A percentile compares a stretch with the other conserved stretches of the same genome.
Conservation (phyloP, 1,140 invertebrate genomes). For the Bombus confusus region DNA sequence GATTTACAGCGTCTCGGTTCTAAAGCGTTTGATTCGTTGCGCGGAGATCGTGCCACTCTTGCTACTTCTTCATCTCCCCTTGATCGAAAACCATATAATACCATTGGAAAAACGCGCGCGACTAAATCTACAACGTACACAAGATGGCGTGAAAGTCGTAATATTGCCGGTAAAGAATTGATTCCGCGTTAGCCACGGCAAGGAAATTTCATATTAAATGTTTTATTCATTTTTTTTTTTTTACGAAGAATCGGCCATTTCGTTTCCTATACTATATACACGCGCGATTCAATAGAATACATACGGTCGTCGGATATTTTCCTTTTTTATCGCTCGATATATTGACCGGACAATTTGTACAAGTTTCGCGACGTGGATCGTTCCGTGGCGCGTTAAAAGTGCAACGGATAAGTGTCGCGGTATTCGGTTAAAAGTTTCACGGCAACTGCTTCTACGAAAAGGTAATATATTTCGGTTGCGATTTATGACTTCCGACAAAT, state of each 20-base stretch:
- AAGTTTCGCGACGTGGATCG: background rate
- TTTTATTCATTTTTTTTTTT: background rate
- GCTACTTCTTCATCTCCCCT: background rate
- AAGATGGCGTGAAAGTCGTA: background rate
- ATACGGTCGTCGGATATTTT: background rate
- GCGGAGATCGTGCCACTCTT: background rate
- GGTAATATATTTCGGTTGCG: slow-evolving; percentile 43
- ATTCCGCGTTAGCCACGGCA: background rate
- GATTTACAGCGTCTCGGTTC: slow-evolving; percentile 26
- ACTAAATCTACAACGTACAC: background rate
- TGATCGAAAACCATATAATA: too few relatives aligned
- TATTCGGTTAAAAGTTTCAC: background rate
- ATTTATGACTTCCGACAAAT: slow-evolving; percentile 74
- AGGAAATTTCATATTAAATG: background rate
- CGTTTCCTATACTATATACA: background rate
- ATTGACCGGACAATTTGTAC: background rate
- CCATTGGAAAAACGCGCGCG: background rate
- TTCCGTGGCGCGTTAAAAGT: background rate
- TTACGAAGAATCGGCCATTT: background rate
- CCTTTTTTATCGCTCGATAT: background rate
- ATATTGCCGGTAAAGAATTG: background rate
- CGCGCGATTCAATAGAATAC: too few relatives aligned
- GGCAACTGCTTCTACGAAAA: slow-evolving; percentile 16
- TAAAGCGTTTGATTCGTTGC: background rate
- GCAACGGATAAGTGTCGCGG: background rate